Conservation (phyloP, 2,113 vertebrate species). For the Tyrannus savana region DNA sequence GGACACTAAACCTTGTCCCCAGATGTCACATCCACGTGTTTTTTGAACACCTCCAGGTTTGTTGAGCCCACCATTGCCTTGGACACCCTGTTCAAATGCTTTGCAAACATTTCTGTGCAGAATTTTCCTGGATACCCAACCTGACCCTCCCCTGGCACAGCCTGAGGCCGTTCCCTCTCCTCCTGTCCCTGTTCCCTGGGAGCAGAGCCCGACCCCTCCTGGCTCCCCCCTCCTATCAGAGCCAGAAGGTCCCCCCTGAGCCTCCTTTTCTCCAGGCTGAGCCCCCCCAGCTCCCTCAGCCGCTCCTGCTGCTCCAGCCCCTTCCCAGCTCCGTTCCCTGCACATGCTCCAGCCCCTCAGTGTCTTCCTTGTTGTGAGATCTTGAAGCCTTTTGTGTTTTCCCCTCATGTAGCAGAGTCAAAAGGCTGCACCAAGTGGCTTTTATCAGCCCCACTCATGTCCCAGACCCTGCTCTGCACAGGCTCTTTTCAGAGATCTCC, state of each 20-base stretch:
- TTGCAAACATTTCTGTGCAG: rapidly evolving
- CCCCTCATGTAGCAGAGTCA: background rate
- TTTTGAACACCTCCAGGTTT: background rate
- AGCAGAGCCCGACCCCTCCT: background rate
- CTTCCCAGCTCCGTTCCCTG: background rate
- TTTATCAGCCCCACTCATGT: background rate
- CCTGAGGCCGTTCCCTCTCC: background rate
- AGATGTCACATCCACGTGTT: background rate
- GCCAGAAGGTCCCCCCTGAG: background rate
- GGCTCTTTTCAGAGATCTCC: background rate
- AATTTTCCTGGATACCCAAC: rapidly evolving
- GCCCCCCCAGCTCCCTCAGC: background rate
- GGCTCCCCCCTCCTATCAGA: background rate
- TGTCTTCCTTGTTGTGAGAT: no score
- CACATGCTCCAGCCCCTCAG: background rate
- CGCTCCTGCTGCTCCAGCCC: background rate
- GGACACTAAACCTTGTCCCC: background rate
- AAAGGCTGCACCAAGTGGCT: background rate
- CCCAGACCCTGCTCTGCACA: background rate
- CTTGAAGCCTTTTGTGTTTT: background rate
- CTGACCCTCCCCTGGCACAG: background rate
- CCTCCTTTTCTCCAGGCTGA: background rate
- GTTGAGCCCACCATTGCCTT: background rate
- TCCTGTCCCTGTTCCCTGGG: background rate
- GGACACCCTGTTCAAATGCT: background rate